A percentile compares a stretch with the other conserved stretches of the same genome.
Conservation (phyloP, 2,888 invertebrate genomes). For the Smittia aterrima region DNA sequence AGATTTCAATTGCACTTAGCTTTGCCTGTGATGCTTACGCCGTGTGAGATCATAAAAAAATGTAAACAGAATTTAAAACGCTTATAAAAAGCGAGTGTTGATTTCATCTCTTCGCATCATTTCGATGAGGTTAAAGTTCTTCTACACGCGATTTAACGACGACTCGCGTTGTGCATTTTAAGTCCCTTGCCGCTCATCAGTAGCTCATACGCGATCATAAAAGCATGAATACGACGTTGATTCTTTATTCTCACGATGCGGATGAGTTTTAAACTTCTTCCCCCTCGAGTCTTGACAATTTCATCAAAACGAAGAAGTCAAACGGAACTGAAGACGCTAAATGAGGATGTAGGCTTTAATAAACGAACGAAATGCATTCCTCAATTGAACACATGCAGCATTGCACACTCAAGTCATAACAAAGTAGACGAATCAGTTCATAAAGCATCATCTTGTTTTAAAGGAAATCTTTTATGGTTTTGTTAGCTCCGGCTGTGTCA, state of each 20-base stretch:
- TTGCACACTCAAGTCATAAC: not conserved
- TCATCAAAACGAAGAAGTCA: not conserved
- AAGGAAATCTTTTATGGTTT: slow-evolving; percentile 12
- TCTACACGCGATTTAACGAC: not conserved
- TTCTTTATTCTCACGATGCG: too few species aligned
- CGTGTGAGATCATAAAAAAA: not conserved
- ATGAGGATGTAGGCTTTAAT: not conserved
- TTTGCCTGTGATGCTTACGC: not conserved
- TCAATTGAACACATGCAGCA: not conserved
- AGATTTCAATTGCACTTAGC: slow-evolving; percentile 1
- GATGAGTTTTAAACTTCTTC: too few species aligned
- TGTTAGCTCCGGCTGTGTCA: slow-evolving; percentile 25
- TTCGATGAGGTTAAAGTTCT: slow-evolving; percentile 3
- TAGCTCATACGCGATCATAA: not conserved
- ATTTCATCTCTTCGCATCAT: not conserved
- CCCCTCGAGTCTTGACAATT: too few species aligned
- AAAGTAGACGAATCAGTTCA: not conserved
- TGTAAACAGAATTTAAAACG: not conserved
- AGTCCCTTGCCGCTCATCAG: not conserved
- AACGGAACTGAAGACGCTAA: not conserved
- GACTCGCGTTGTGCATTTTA: not conserved
- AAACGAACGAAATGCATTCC: not conserved
- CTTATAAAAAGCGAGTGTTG: not conserved
- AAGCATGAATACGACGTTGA: too few species aligned
- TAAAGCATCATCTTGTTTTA: not conserved